Evolutionary conservation across 2,113 vertebrate species (phyloP).

Genomic region (Platysteira castanea): DNA sequence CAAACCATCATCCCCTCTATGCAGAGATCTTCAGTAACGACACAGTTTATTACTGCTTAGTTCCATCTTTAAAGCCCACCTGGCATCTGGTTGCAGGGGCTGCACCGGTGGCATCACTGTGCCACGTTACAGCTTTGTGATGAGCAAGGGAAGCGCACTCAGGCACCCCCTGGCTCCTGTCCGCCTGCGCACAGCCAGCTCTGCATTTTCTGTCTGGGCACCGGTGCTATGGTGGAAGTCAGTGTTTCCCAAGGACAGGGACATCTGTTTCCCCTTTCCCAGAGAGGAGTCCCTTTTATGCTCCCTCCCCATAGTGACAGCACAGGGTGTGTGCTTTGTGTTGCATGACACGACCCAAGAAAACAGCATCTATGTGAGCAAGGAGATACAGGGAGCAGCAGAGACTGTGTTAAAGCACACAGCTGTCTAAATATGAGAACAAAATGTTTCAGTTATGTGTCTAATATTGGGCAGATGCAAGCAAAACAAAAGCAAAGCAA

Average conservation of each 20-base stretch:
- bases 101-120: neutral
- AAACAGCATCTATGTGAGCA: neutral
- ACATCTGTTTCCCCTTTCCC: neutral
- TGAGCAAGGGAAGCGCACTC: neutral
- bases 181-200: neutral
- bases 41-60: neutral
- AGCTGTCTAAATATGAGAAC: neutral
- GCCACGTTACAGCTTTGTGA: neutral
- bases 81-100: neutral
- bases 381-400: neutral
- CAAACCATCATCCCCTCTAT: neutral
- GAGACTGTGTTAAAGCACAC: neutral
- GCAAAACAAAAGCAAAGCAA: neutral
- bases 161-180: neutral
- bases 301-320: no score
- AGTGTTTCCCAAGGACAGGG: neutral
- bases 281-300: neutral
- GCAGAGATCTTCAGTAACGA: neutral
- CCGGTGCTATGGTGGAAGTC: rapidly evolving
- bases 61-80: neutral
- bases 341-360: rapidly evolving
- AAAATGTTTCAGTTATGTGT: neutral
- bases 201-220: neutral
- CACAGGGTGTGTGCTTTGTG: neutral
- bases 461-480: neutral